phyloP scores from a whole-genome alignment of 1,140 invertebrate genomes.

The Zaprionus tsacasi region DNA sequence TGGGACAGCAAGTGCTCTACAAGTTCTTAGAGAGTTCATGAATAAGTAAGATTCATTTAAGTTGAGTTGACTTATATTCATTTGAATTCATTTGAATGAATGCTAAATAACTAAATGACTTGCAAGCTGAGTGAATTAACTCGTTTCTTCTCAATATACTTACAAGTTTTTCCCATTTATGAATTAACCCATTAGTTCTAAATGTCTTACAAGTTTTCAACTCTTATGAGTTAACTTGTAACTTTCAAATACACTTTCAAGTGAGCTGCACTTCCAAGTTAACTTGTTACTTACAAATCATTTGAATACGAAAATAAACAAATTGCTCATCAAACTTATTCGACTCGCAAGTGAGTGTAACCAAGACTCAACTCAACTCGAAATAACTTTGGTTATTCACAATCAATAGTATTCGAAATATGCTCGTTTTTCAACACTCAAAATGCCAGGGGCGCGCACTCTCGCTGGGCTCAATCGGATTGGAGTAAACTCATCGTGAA shows the following conservation, averaged over 20 bases:
- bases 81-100: neutral
- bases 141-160: neutral
- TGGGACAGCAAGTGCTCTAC: neutral
- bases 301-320: neutral
- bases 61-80: neutral
- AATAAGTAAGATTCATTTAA: neutral
- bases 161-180: neutral
- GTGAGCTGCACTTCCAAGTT: neutral
- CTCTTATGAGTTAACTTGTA: neutral
- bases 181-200: neutral
- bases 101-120: neutral
- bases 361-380: neutral
- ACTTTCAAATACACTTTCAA: neutral
- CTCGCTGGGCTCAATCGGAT: neutral
- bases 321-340: neutral
- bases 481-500: neutral
- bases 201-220: neutral
- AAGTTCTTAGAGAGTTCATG: neutral
- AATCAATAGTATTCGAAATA: neutral
- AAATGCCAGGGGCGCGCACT: constrained; percentile 1
- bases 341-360: neutral
- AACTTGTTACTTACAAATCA: neutral
- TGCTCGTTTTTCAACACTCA: neutral
- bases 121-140: neutral
- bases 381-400: neutral